phyloP scores from a whole-genome alignment of 2,113 vertebrate species.

The Carettochelys insculpta region DNA sequence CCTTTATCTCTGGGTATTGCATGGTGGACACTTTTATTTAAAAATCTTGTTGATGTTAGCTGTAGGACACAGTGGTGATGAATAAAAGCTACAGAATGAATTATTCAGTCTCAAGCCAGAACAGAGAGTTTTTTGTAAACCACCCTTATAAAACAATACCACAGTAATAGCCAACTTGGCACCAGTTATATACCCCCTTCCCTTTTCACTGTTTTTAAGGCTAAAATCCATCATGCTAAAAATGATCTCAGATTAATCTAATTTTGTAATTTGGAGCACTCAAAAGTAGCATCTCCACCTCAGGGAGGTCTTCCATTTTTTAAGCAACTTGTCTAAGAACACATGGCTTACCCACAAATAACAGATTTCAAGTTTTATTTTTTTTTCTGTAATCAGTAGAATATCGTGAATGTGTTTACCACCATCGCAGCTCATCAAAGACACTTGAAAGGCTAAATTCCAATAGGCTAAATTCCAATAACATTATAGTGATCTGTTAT shows the following conservation, averaged over 20 bases:
- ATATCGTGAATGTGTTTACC: not conserved
- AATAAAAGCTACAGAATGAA: not conserved
- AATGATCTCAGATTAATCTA: not conserved
- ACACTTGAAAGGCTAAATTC: not conserved
- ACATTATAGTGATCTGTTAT: not conserved
- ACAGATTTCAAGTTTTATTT: not conserved
- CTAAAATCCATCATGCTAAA: not conserved
- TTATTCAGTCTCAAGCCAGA: not conserved
- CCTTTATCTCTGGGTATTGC: not conserved
- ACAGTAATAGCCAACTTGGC: not conserved
- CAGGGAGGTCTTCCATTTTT: not conserved
- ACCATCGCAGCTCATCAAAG: not conserved
- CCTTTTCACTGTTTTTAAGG: not conserved
- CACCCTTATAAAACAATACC: not conserved
- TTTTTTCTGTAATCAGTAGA: not conserved
- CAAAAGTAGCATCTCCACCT: not conserved
- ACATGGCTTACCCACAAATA: not conserved
- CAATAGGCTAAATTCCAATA: not conserved
- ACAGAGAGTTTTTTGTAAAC: not conserved
- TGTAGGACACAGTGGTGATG: not conserved
- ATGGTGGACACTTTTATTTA: accelerated
- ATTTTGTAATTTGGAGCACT: not conserved
- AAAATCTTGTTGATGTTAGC: not conserved
- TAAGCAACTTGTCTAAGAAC: not conserved
- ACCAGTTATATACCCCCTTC: not conserved